phyloP scores from a whole-genome alignment of 2,888 invertebrate species.

The Macrophya annulata region DNA sequence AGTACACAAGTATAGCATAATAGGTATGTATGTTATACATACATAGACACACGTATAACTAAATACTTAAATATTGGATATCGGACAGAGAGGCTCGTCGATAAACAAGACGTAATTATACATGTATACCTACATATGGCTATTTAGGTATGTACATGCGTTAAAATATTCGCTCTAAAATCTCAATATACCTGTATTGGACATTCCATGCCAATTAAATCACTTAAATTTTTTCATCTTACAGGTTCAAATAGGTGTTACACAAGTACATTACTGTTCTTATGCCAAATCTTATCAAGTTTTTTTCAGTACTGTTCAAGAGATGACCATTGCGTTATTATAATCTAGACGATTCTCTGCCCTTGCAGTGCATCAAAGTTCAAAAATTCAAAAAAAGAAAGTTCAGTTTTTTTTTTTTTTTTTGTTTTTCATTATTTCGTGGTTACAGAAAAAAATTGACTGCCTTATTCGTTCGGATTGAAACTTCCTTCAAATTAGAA shows the following conservation, averaged over 20 bases:
- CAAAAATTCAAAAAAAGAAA: no score
- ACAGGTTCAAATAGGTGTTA: not conserved
- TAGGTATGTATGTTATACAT: not conserved
- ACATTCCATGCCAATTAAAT: not conserved
- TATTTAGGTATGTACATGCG: not conserved
- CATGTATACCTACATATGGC: not conserved
- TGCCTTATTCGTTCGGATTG: no score
- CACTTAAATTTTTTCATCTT: not conserved
- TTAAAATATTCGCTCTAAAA: not conserved
- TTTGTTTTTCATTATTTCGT: no score
- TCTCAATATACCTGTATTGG: not conserved
- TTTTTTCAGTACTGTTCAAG: no score
- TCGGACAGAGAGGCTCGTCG: not conserved
- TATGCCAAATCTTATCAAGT: no score
- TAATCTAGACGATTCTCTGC: no score
- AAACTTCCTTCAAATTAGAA: no score
- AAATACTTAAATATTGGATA: constrained; percentile 10
- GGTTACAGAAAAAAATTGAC: no score
- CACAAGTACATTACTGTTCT: no score
- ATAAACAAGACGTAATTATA: not conserved
- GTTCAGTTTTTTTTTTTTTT: no score
- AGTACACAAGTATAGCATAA: not conserved
- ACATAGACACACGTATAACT: not conserved
- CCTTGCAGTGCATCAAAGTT: no score
- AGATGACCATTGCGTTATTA: no score